phyloP scores from a whole-genome alignment of 1,140 invertebrate species.

The Ceratitis capitata region DNA sequence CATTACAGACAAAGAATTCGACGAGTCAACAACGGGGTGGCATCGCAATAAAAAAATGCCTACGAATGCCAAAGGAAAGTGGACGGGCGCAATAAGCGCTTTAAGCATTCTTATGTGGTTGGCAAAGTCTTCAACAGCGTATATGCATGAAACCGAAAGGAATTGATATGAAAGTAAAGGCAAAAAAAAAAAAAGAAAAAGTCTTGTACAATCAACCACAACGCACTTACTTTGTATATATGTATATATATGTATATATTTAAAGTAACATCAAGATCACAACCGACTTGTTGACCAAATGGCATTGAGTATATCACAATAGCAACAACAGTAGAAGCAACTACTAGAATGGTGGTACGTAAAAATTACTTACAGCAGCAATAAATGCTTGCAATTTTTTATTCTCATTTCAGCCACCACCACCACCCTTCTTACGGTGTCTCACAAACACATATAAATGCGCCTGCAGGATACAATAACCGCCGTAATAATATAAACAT shows the following conservation, averaged over 20 bases:
- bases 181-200: not conserved
- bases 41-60: not conserved
- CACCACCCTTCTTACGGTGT: not conserved
- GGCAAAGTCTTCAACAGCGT: not conserved
- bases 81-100: not conserved
- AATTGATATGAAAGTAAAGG: too few relatives aligned
- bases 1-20: not conserved
- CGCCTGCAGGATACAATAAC: slow-evolving; percentile 23
- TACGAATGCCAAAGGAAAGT: not conserved
- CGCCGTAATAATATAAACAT: slow-evolving; percentile 34
- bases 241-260: too few relatives aligned
- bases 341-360: not conserved
- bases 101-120: not conserved
- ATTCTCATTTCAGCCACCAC: not conserved
- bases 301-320: not conserved
- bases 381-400: not conserved
- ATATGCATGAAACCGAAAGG: not conserved
- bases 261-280: not conserved
- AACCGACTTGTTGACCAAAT: not conserved
- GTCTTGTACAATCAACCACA: not conserved
- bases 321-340: not conserved
- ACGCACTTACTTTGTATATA: too few relatives aligned
- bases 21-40: not conserved
- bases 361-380: not conserved
- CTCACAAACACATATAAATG: too few relatives aligned